phyloP scores from a whole-genome alignment of 2,797 vertebrate genomes.

The Notolabrus celidotus region DNA sequence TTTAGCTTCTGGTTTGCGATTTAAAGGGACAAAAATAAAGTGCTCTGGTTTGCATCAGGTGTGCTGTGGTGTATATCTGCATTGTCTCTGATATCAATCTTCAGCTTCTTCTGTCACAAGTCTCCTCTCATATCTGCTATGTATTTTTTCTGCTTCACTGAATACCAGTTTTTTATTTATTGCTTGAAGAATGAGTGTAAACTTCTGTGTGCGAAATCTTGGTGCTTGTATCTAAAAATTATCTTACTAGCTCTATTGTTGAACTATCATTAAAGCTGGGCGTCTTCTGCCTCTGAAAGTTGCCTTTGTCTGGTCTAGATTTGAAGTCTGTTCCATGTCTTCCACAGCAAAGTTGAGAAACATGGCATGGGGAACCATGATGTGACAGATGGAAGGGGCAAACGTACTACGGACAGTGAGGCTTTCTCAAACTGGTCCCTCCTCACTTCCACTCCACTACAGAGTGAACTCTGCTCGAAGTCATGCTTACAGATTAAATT shows the following conservation, averaged over 20 bases:
- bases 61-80: background rate
- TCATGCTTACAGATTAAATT: too few species aligned
- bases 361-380: too few species aligned
- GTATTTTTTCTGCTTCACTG: background rate
- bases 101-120: background rate
- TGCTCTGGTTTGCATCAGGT: background rate
- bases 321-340: too few species aligned
- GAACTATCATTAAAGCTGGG: constrained; percentile 38
- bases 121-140: background rate
- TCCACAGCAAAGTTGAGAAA: too few species aligned
- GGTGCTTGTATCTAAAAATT: constrained; percentile 2
- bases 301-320: too few species aligned
- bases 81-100: background rate
- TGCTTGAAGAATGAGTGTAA: constrained; percentile 21
- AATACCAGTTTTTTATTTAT: constrained; percentile 43
- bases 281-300: constrained; percentile 4
- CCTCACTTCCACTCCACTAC: too few species aligned
- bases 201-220: constrained; percentile 3
- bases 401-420: too few species aligned
- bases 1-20: background rate
- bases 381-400: too few species aligned
- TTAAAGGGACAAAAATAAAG: background rate
- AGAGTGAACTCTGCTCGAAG: too few species aligned
- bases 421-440: too few species aligned
- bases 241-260: constrained; percentile 25